A percentile compares a stretch with the other conserved stretches of the same genome.
These are phyloP conservation scores for Ciconia boyciana DNA, from an alignment of 2,113 vertebrate genomes.

Conservation along the genomic window DNA sequence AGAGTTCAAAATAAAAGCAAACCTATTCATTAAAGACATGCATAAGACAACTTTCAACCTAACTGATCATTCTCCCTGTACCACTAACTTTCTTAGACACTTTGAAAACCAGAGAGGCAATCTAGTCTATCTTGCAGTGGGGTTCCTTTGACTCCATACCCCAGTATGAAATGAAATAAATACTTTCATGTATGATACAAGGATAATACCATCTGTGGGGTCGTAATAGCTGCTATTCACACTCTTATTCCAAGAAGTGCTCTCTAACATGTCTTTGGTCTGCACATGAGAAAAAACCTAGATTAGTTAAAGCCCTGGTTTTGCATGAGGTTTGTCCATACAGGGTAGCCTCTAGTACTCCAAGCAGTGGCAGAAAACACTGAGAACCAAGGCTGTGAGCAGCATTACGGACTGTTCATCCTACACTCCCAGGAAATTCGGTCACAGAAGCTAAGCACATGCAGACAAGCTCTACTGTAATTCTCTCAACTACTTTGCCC, in stretches of 20 bases:
- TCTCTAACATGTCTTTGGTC: background rate
- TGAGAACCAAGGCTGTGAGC: background rate
- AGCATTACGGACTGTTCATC: background rate
- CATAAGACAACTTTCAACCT: background rate
- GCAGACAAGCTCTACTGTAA: background rate
- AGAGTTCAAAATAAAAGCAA: background rate
- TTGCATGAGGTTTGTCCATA: background rate
- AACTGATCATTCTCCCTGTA: background rate
- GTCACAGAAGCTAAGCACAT: background rate
- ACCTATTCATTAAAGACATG: background rate
- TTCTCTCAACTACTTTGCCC: background rate
- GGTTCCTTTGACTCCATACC: background rate
- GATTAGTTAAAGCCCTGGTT: background rate
- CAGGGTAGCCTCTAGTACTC: background rate
- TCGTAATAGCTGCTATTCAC: background rate
- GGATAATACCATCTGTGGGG: background rate
- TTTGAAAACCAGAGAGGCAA: background rate
- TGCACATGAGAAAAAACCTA: fast-evolving
- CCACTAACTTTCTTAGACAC: background rate
- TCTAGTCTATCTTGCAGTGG: background rate
- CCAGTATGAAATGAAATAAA: background rate
- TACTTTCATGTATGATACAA: background rate
- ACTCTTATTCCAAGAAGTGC: background rate
- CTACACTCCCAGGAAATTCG: background rate
- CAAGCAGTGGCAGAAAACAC: background rate